Percentiles rank a stretch among this genome's conserved stretches.
Conservation (phyloP, 1,140 invertebrate species). For the Sminthurides bifidus region DNA sequence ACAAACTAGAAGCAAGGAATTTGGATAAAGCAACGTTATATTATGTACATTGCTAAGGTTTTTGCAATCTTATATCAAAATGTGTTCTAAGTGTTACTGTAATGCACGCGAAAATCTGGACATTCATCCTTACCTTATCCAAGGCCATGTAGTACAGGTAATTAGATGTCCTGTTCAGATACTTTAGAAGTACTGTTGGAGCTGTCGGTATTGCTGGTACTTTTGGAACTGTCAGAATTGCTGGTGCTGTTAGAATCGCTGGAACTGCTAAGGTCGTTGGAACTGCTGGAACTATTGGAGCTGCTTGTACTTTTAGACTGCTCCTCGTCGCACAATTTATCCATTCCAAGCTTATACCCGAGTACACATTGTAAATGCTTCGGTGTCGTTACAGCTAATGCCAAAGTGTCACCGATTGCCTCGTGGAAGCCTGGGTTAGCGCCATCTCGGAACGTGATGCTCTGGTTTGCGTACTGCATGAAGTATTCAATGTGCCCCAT, state of each 20-base stretch:
- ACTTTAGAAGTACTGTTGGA: conserved; percentile 9
- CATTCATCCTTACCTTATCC: conserved; percentile 36
- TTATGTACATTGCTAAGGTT: not conserved
- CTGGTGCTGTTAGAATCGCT: conserved; percentile 25
- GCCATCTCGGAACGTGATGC: conserved; percentile 36
- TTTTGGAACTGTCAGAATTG: conserved; percentile 35
- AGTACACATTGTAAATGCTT: conserved; percentile 54
- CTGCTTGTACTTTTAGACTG: conserved; percentile 35
- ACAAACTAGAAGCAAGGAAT: conserved; percentile 34
- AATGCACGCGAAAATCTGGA: not conserved
- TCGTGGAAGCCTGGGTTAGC: conserved; percentile 44
- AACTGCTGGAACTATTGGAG: not conserved
- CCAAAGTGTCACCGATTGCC: conserved; percentile 47
- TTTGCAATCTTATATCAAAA: not conserved
- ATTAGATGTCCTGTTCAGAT: conserved; percentile 40
- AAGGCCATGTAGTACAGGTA: conserved; percentile 41
- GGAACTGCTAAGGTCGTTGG: conserved; percentile 35
- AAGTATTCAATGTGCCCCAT: conserved; percentile 43
- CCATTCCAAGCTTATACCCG: conserved; percentile 8
- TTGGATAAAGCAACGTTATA: not conserved
- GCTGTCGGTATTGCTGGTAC: conserved; percentile 32
- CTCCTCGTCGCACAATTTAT: conserved; percentile 30
- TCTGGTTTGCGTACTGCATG: conserved; percentile 38
- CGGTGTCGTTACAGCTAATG: conserved; percentile 68
- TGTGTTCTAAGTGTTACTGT: not conserved